Evolutionary conservation across 2,888 invertebrate species (phyloP).

Genomic region (Silvanus unidentatus): DNA sequence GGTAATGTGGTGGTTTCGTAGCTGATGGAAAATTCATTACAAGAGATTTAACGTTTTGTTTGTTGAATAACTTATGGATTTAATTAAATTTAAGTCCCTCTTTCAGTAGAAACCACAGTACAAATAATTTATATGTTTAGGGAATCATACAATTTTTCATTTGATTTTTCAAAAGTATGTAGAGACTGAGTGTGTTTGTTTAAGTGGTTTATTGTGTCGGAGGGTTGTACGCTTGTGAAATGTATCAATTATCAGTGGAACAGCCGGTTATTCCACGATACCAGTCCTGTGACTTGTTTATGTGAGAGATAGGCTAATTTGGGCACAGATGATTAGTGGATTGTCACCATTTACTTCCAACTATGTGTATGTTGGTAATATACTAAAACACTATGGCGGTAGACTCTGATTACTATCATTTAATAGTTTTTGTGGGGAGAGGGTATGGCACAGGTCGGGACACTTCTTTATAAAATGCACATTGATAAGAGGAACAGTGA

Average conservation of each 20-base stretch:
- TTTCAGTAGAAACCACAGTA: background rate
- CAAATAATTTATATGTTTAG: background rate
- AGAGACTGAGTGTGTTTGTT: too few species aligned
- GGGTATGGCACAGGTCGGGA: too few species aligned
- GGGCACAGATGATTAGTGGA: constrained; percentile 38
- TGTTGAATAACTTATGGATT: constrained; percentile 28
- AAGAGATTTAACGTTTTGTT: constrained; percentile 24
- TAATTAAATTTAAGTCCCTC: constrained; percentile 27
- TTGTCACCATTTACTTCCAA: constrained; percentile 12
- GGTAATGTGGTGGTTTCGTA: too few species aligned
- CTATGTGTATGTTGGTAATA: too few species aligned
- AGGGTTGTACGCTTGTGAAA: too few species aligned
- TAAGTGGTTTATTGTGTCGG: too few species aligned
- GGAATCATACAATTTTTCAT: background rate
- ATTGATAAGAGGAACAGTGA: too few species aligned
- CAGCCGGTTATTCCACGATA: constrained; percentile 27
- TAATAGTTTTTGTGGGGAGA: too few species aligned
- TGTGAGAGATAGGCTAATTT: constrained; percentile 43
- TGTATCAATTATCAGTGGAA: constrained; percentile 40
- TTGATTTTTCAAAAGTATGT: too few species aligned
- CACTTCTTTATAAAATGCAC: too few species aligned
- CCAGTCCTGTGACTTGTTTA: constrained; percentile 36
- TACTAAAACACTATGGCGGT: too few species aligned
- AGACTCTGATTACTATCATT: too few species aligned
- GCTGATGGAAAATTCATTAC: constrained; percentile 9